Base-by-base conservation (phyloP, 2,797 vertebrate species). In the Rhinichthys osculus region DNA sequence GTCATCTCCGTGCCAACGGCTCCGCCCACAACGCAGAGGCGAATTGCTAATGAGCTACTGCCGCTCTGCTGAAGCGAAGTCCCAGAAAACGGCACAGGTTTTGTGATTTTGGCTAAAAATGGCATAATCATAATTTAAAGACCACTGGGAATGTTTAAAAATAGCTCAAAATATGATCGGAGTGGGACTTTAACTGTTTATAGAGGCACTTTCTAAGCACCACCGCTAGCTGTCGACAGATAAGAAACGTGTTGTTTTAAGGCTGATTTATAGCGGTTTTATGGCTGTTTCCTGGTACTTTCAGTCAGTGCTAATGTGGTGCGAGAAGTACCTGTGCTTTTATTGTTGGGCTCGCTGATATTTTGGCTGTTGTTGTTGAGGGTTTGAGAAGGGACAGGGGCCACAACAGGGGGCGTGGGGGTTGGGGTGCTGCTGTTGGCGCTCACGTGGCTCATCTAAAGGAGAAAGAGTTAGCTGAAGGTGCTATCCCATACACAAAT, bases 381-480 rank as follows among this genome's bases (percentile, higher is more conserved):
- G 87, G 87, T 92, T 85, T 93, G 94, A 17, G 94, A 89, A 85
- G 94, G 93, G 70, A 94, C 90, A 66, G 93, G 88, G 47, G 93
- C 92, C 0, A 92, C 93, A 71, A 91, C 89, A 0, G 93, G 91
- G 0, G 82, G 82, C 1, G 94, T 77, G 0, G 91, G 90, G 70
- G 94, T 93, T 67, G 92, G 91, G 77, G 93, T 92, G 89, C 94
- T 93, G 88, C 94, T 95, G 92, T 89, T 93, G 78, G 86, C 83
- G 8, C 92, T 95, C 74, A 93, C 89, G 0, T 95, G 96, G 92
- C 91, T 96, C 8, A 91, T 92, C 97, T 98, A 92, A 66, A 71
- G 54, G 59, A 92, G 88, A 87, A 35, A 78, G 3, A 33, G 50
- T 73, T 21, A 50, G 13, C 47, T 33, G 57, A 74, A 69, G 19